Conservation (phyloP, 1,140 invertebrate species). For the Colletes latitarsis region DNA sequence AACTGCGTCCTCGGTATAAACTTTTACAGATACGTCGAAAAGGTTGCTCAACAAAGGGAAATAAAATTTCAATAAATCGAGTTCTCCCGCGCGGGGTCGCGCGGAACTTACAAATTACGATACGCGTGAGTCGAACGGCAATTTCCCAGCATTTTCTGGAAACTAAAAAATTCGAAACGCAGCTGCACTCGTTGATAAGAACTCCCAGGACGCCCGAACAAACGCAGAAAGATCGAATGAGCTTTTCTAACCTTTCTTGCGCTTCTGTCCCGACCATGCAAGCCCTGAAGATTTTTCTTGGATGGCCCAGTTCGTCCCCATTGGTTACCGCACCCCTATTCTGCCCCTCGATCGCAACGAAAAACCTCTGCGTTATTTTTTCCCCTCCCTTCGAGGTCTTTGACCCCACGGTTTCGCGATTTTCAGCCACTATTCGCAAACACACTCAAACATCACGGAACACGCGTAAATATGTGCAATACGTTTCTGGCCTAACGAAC, state of each 20-base stretch:
- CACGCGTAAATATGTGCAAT: background rate
- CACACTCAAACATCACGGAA: background rate
- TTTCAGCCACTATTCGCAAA: background rate
- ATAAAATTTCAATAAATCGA: background rate
- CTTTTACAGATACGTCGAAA: background rate
- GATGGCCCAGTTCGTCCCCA: slow-evolving; percentile 75
- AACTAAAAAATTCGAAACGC: background rate
- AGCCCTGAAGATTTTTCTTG: slow-evolving; percentile 75
- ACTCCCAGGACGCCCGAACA: slow-evolving; percentile 12
- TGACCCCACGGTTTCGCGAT: background rate
- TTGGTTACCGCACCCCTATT: slow-evolving; percentile 73
- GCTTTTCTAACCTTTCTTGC: slow-evolving; percentile 26
- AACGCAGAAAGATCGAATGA: slow-evolving; percentile 35
- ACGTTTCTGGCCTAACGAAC: background rate
- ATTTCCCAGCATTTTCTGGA: background rate
- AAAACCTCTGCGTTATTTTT: slow-evolving; percentile 47
- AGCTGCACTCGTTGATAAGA: slow-evolving; percentile 28
- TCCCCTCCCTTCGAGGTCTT: slow-evolving; percentile 35
- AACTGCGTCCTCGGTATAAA: background rate
- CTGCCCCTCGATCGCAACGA: slow-evolving; percentile 57
- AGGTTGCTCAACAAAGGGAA: background rate
- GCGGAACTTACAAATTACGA: background rate
- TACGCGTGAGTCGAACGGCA: background rate
- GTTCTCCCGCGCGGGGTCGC: no score
- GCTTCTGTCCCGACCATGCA: slow-evolving; percentile 65